Evolutionary conservation across 2,113 vertebrate genomes (phyloP).

Genomic region (Tychaedon coryphoeus): DNA sequence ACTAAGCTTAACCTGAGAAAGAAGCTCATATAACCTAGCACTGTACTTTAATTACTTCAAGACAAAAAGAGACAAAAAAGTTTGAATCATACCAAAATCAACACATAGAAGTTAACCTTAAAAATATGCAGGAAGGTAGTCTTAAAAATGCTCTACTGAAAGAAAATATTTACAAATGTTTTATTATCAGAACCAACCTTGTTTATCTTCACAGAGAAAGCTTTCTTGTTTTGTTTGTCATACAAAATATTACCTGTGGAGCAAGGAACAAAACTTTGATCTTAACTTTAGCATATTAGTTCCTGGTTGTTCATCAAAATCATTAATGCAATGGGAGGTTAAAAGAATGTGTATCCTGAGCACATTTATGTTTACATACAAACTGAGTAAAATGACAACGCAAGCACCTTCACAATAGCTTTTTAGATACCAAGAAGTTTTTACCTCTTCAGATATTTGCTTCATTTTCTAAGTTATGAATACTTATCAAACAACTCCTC

Average conservation of each 20-base stretch:
- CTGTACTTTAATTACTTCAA: not conserved
- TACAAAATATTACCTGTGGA: conserved; percentile 75
- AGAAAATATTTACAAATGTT: not conserved
- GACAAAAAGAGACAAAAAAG: not conserved
- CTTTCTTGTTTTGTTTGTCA: conserved; percentile 59
- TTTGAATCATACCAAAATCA: not conserved
- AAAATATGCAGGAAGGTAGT: not conserved
- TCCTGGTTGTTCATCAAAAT: not conserved
- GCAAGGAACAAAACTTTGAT: not conserved
- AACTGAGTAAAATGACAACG: not conserved
- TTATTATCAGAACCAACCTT: conserved; percentile 79
- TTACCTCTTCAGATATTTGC: not conserved
- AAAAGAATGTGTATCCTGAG: not conserved
- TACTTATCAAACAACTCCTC: not conserved
- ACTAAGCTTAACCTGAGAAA: not conserved
- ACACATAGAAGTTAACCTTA: not conserved
- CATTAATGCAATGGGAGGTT: not conserved
- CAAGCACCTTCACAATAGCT: not conserved
- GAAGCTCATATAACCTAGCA: not conserved
- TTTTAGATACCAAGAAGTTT: not conserved
- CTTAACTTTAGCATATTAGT: not conserved
- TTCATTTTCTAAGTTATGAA: not conserved
- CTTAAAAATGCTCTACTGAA: not conserved
- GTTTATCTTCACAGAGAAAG: conserved; percentile 72
- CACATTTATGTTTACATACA: not conserved